Evolutionary conservation across 2,113 vertebrate species (phyloP).

Genomic region (Pontoporia blainvillei): DNA sequence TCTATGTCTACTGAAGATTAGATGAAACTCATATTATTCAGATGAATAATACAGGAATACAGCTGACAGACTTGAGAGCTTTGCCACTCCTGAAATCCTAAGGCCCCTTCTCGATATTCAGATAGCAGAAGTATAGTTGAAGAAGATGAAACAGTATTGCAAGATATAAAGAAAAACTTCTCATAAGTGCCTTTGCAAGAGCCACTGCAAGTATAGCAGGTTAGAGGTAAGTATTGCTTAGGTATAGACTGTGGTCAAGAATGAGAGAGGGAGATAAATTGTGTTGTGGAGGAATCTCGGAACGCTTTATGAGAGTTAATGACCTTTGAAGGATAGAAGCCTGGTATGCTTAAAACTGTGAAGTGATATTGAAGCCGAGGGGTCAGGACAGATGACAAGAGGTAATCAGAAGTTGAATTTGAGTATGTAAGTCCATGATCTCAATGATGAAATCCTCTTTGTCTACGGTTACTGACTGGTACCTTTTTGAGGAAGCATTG

Average conservation of each 20-base stretch:
- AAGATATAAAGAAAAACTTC: conserved; percentile 89
- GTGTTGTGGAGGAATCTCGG: not conserved
- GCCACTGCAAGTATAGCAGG: not conserved
- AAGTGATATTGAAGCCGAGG: not conserved
- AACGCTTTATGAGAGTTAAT: not conserved
- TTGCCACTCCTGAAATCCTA: conserved; percentile 88
- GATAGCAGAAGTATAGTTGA: conserved; percentile 88
- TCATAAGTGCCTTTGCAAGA: conserved; percentile 79
- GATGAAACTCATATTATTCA: not conserved
- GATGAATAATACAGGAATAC: not conserved
- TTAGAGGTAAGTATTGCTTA: not conserved
- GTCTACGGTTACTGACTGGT: not conserved
- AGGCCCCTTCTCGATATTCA: conserved; percentile 80
- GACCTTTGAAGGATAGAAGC: not conserved
- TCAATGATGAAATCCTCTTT: not conserved
- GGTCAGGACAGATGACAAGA: not conserved
- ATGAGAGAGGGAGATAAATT: not conserved
- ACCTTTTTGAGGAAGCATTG: not conserved
- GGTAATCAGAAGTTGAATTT: not conserved
- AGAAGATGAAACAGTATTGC: conserved; percentile 83
- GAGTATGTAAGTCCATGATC: not conserved
- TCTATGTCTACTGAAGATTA: not conserved
- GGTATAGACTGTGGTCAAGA: not conserved
- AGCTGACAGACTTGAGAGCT: conserved; percentile 72
- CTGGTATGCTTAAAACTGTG: not conserved